Evolutionary conservation across 2,888 invertebrate species (phyloP), one percentile per base, ranked within the genome.

Genomic region (Abscondita cerata): DNA sequence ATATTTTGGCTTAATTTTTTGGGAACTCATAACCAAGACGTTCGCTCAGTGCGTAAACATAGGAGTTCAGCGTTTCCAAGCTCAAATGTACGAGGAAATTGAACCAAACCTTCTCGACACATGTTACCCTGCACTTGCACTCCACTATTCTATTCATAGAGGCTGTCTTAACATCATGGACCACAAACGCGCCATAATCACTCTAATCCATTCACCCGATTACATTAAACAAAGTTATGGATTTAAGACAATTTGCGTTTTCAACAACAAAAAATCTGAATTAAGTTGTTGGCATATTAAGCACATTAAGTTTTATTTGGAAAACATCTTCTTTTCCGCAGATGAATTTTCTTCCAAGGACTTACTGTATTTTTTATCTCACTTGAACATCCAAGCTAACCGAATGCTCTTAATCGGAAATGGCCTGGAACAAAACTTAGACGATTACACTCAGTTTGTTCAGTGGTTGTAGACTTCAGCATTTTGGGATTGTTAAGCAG

Each of bases 321-420:
- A 44, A 4, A 44, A 19, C 19, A 19, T n/a, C 8, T 16, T 44
- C 18, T 18, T 44, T 16, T 44, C 44, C 2, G 2, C 9, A 19
- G 36, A 51, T n/a, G n/a, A 25, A 12, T 40, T 50, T 31, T 50
- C 18, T 16, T 18, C 20, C 8, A 41, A 20, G 3, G 57, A 50
- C 1, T 33, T 51, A 13, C 16, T 6, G n/a, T 16, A n/a, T 16
- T 57, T 57, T 9, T 13, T 50, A 16, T 57, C 57, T 8, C 57
- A 57, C 19, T 8, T 51, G 18, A 40, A 16, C 12, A 19, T 57
- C 4, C n/a, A 4, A 16, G 57, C 50, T 31, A 57, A 57, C 15
- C 2, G 19, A 1, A 12, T 38, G n/a, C 6, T 52, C 6, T 11
- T 2, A 47, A 47, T n/a, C 11, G 11, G n/a, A n/a, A 41, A 31